phyloP scores from a whole-genome alignment of 2,113 vertebrate species.

The Oreocharis arfaki region DNA sequence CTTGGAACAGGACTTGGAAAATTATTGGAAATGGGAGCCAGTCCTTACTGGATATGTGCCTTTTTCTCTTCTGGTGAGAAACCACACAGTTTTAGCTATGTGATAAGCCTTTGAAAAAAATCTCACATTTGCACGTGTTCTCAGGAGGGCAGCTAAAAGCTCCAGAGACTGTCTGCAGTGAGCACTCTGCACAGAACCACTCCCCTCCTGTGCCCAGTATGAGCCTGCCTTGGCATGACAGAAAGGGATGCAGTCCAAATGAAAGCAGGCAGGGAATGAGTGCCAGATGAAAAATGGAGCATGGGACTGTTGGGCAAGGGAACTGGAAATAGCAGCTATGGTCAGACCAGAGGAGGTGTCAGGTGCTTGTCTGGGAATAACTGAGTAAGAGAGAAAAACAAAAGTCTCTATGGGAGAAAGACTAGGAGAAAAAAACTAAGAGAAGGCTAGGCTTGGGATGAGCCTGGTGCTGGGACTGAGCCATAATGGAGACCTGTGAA shows the following conservation, averaged over 20 bases:
- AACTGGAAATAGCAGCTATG: neutral
- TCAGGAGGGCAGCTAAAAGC: slow-evolving; percentile 22
- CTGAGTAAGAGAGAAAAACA: neutral
- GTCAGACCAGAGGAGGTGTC: neutral
- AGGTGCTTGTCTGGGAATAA: neutral
- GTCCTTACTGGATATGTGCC: slow-evolving; percentile 37
- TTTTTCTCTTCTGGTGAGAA: slow-evolving; percentile 37
- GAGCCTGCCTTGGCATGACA: accelerated
- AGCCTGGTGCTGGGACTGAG: neutral
- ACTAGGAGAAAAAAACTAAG: neutral
- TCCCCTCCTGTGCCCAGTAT: neutral
- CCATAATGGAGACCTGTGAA: neutral
- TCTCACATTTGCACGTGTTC: neutral
- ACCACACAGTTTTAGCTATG: slow-evolving; percentile 37
- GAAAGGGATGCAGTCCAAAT: neutral
- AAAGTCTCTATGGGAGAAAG: neutral
- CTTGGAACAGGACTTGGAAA: slow-evolving; percentile 48
- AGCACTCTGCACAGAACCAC: neutral
- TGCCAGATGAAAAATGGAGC: neutral
- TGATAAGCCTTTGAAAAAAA: slow-evolving; percentile 20
- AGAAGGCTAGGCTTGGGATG: neutral
- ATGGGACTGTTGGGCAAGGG: neutral
- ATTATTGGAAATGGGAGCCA: slow-evolving; percentile 2
- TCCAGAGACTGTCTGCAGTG: neutral
- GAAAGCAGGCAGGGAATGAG: neutral